phyloP scores from a whole-genome alignment of 2,888 invertebrate genomes.

The Deilephila elpenor region DNA sequence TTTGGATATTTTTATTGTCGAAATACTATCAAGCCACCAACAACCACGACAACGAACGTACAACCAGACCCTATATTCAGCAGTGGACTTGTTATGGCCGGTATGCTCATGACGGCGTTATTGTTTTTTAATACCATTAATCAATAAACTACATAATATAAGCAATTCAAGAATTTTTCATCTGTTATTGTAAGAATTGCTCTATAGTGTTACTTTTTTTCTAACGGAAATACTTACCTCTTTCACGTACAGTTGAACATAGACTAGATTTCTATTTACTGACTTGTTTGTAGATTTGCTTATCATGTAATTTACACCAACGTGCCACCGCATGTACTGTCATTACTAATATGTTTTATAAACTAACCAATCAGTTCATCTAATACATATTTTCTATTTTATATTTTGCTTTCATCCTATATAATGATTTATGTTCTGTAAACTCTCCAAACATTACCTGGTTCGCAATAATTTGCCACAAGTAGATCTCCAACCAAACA shows the following conservation, averaged over 20 bases:
- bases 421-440: not conserved
- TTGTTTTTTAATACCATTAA: too few species aligned
- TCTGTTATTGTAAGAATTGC: slow-evolving; percentile 15
- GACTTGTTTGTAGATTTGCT: slow-evolving; percentile 25
- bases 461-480: not conserved
- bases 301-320: slow-evolving; percentile 29
- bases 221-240: slow-evolving; percentile 26
- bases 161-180: slow-evolving; percentile 2
- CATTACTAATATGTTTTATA: slow-evolving; percentile 19
- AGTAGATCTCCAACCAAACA: not conserved
- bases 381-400: slow-evolving; percentile 16
- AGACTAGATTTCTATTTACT: slow-evolving; percentile 31
- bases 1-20: too few species aligned
- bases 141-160: not conserved
- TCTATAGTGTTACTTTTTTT: slow-evolving; percentile 23
- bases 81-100: too few species aligned
- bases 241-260: slow-evolving; percentile 27
- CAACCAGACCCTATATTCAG: too few species aligned
- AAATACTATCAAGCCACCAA: too few species aligned
- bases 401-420: slow-evolving; percentile 7
- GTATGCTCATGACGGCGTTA: too few species aligned
- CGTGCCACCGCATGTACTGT: slow-evolving; percentile 24
- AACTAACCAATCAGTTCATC: slow-evolving; percentile 12
- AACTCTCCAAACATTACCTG: not conserved
- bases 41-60: too few species aligned